Base-by-base conservation (phyloP, 2,888 invertebrate species). In the Phymatocera aterrima region DNA sequence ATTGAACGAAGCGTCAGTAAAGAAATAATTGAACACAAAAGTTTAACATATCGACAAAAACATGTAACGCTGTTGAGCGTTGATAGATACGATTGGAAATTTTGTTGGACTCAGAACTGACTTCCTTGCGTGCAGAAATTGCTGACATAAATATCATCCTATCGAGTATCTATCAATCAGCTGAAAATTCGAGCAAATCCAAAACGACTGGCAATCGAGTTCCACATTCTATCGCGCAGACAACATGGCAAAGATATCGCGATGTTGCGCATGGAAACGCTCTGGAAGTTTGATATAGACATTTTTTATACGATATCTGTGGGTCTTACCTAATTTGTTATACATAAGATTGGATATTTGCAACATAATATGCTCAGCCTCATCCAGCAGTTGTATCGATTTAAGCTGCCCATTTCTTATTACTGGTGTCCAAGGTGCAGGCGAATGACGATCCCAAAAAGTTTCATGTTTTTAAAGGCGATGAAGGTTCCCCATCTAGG, bases 311-410 rank as follows among this genome's bases (percentile, higher is more conserved):
- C 21, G 51, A 51, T 51, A 51, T 51, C 21, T 21, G 6, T 21
- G 8, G 0, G 51, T 51, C 21, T 51, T 51, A 51, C 51, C 10
- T 51, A 51, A 51, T 51, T 51, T 51, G 10, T 21, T 51, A 21
- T 51, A 51, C 10, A 10, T n/a, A 51, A 21, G 10, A 18, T n/a
- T 51, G 40, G 6, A 6, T 40, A 40, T 40, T 10, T 21, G 51
- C 21, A 51, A 21, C 24, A 10, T 21, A 51, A 51, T 21, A 40
- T 40, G 12, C 8, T 10, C 2, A 21, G 24, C 21, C 6, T 10
- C 12, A 65, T 72, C 37, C 18, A 40, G 34, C 70, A 57, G 51
- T 46, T 54, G 34, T n/a, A 43, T 37, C 28, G 5, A 43, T 78
- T 79, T 78, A n/a, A n/a, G n/a, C n/a, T n/a, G n/a, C n/a, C n/a